Percentiles rank a stretch among this genome's conserved stretches.
phyloP scores from a whole-genome alignment of 2,888 invertebrate genomes.

The Oeneis ivallda region DNA sequence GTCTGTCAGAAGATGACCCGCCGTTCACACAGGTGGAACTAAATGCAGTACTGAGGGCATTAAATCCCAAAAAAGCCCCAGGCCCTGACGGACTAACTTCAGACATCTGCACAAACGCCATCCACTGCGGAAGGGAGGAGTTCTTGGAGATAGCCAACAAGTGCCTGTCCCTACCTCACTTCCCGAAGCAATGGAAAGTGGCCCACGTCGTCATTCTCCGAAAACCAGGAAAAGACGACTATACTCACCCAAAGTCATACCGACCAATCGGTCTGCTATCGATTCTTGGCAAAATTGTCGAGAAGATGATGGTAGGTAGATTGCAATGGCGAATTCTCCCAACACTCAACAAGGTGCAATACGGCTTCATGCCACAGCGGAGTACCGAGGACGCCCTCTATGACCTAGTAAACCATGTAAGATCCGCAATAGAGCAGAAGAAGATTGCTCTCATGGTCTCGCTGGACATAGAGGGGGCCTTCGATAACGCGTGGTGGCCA shows the following conservation, averaged over 20 bases:
- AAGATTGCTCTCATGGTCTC: conserved; percentile 32
- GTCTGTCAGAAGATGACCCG: conserved; percentile 25
- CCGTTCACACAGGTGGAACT: conserved; percentile 28
- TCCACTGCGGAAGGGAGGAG: conserved; percentile 18
- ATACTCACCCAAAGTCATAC: conserved; percentile 38
- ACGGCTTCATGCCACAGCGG: conserved; percentile 38
- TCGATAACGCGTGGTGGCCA: conserved; percentile 49
- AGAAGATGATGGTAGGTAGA: conserved; percentile 32
- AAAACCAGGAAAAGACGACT: conserved; percentile 37
- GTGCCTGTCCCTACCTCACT: conserved; percentile 36
- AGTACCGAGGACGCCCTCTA: no score
- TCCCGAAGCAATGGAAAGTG: conserved; percentile 39
- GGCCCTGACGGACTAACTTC: conserved; percentile 41
- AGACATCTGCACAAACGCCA: conserved; percentile 39
- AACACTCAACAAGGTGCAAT: conserved; percentile 30
- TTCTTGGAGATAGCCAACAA: conserved; percentile 38
- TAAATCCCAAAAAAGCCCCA: conserved; percentile 39
- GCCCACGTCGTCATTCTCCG: no score
- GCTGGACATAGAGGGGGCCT: conserved; percentile 45
- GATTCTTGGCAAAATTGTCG: conserved; percentile 33
- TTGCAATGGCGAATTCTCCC: conserved; percentile 31
- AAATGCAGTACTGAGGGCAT: conserved; percentile 9
- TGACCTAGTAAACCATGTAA: not conserved
- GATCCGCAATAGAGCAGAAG: conserved; percentile 18
- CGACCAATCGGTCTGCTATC: conserved; percentile 41